Base-by-base conservation (phyloP, 1,140 invertebrate genomes). In the Halyomorpha halys region DNA sequence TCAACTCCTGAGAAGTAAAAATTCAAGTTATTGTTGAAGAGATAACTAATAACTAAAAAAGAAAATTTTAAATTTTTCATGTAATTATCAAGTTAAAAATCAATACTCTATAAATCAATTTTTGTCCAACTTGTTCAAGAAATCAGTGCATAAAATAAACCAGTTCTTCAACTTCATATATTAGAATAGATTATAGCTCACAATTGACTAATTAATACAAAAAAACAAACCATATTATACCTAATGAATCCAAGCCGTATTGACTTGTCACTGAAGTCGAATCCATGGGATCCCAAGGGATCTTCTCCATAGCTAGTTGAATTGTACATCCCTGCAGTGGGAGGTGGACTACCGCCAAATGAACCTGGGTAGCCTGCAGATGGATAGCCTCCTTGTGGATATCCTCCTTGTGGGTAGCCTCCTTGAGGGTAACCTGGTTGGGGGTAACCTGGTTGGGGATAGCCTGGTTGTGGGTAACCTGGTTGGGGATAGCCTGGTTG, bases 231-330 rank as follows among this genome's bases (percentile, higher is more conserved):
- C 1, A 11, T 39, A 39, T 13, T 2, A 59, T 83, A 89, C 71
- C 84, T 79, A 61, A 91, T 86, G 67, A 91, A 91, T 4, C 83
- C 84, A 68, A 79, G 79, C 54, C 89, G 77, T 67, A 91, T 89
- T 60, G 78, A 77, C 71, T 83, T 78, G 60, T 90, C 86, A 63
- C 73, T 79, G 70, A 91, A 91, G 1, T 54, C 65, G 18, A 66
- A 61, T 16, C 44, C 44, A 23, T 54, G 11, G 11, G 23, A 49
- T n/a, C 84, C 84, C 51, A 83, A 81, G 15, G 75, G 76, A 15
- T 78, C 77, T 74, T 83, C 79, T 45, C 82, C 80, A 44, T 64
- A 64, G 15, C 51, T 39, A 44, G 59, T 60, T n/a, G 30, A 34
- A 11, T 60, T 60, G 44, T 39, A 59, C 62, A 63, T 63, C 3